These are phyloP conservation scores for Mylabris sibirica DNA, from an alignment of 2,888 invertebrate genomes.

Conservation along the genomic window DNA sequence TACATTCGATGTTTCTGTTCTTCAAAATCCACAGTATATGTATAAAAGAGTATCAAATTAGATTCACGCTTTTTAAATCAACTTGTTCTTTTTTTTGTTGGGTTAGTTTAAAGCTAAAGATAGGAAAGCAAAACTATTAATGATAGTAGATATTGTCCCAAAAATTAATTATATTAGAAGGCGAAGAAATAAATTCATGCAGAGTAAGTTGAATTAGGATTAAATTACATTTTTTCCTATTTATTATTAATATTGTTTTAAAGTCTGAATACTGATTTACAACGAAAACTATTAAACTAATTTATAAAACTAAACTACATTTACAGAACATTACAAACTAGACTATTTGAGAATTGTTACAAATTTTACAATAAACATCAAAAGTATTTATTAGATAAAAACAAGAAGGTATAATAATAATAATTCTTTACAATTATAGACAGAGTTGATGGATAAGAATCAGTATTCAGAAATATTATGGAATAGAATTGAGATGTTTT, in stretches of 20 bases:
- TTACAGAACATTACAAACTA: neutral
- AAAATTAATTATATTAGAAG: neutral
- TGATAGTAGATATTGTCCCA: neutral
- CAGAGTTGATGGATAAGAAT: conserved; percentile 19
- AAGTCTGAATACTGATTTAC: conserved; percentile 11
- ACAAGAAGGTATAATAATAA: neutral
- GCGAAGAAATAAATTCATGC: neutral
- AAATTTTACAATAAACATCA: neutral
- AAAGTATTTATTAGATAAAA: neutral
- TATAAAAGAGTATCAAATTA: neutral
- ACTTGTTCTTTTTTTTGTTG: neutral
- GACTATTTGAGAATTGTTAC: neutral
- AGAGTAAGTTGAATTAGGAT: neutral
- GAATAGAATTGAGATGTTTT: neutral
- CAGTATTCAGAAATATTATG: conserved; percentile 30
- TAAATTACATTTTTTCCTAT: neutral
- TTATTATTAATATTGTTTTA: neutral
- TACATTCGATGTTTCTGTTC: conserved; percentile 5
- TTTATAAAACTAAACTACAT: conserved; percentile 2
- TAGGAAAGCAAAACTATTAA: conserved; percentile 1
- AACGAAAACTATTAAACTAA: neutral
- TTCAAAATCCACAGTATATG: neutral
- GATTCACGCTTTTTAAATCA: neutral
- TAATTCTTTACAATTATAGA: neutral
- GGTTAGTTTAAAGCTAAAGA: conserved; percentile 11